Percentiles rank a stretch among this genome's conserved stretches.
These are phyloP conservation scores for Alosa sapidissima DNA, from an alignment of 2,797 vertebrate species.

Conservation along the genomic window DNA sequence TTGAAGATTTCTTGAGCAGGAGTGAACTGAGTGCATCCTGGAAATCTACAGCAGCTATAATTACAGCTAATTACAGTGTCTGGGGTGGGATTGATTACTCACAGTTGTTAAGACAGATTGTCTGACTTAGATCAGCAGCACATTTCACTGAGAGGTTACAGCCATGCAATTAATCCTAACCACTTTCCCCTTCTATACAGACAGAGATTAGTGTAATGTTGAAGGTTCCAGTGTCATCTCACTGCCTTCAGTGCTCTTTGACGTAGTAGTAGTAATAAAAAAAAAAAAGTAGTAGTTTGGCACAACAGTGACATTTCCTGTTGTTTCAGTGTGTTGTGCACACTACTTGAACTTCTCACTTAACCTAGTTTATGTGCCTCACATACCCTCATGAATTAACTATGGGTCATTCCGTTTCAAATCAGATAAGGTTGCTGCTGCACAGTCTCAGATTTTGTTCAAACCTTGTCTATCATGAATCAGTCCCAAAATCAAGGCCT, in stretches of 20 bases:
- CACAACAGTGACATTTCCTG: not conserved
- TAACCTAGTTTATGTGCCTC: too few species aligned
- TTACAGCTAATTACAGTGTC: not conserved
- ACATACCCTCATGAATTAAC: too few species aligned
- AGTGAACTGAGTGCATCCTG: not conserved
- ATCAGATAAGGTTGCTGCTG: too few species aligned
- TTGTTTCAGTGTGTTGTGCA: not conserved
- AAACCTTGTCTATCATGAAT: too few species aligned
- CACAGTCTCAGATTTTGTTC: too few species aligned
- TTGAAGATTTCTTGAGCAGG: not conserved
- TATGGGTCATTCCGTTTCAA: too few species aligned
- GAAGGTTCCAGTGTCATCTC: too few species aligned
- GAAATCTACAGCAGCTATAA: not conserved
- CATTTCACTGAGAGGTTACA: not conserved
- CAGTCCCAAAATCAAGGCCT: too few species aligned
- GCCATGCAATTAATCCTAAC: not conserved
- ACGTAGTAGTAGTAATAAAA: not conserved
- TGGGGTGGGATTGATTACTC: not conserved
- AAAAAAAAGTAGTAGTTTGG: not conserved
- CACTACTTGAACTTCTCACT: not conserved
- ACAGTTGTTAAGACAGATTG: not conserved
- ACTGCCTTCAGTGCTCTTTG: not conserved
- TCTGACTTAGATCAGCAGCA: not conserved
- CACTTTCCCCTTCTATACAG: not conserved
- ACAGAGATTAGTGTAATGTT: not conserved